Conservation (phyloP, 2,113 vertebrate genomes). For the Sorex araneus region DNA sequence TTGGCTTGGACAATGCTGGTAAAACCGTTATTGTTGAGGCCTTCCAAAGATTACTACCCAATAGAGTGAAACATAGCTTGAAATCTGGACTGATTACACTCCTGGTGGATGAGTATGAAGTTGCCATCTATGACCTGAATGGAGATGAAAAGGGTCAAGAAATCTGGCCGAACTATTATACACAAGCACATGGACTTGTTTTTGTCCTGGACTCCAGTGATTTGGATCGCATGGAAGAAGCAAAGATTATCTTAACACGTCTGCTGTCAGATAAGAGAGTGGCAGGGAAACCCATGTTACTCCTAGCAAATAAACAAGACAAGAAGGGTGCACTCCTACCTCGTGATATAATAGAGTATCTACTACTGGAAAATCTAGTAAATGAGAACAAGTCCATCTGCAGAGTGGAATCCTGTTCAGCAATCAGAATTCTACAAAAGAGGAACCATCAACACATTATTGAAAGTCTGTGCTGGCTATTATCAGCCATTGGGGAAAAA, state of each 20-base stretch:
- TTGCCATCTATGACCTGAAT: slow-evolving; percentile 92
- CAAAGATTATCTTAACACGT: slow-evolving; percentile 89
- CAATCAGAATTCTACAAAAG: slow-evolving; percentile 87
- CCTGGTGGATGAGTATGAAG: slow-evolving; percentile 91
- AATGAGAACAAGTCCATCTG: slow-evolving; percentile 93
- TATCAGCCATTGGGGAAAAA: slow-evolving; percentile 87
- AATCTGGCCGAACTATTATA: slow-evolving; percentile 90
- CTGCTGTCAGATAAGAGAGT: slow-evolving; percentile 92
- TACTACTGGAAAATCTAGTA: slow-evolving; percentile 92
- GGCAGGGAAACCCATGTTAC: slow-evolving; percentile 94
- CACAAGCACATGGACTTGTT: slow-evolving; percentile 91
- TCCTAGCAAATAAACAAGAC: slow-evolving; percentile 97
- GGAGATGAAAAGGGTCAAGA: slow-evolving; percentile 87
- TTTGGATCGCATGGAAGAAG: slow-evolving; percentile 90
- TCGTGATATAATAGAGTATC: slow-evolving; percentile 92
- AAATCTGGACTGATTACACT: slow-evolving; percentile 90
- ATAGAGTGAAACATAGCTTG: slow-evolving; percentile 83
- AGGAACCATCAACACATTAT: slow-evolving; percentile 88
- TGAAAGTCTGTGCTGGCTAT: slow-evolving; percentile 92
- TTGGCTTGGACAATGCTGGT: slow-evolving; percentile 94
- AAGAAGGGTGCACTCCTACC: slow-evolving; percentile 90
- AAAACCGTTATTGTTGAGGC: slow-evolving; percentile 92
- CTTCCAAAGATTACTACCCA: slow-evolving; percentile 90
- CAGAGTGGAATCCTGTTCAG: slow-evolving; percentile 93
- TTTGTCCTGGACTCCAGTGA: slow-evolving; percentile 96